Evolutionary conservation across 1,140 invertebrate species (phyloP).

Genomic region (Brachionus calyciflorus): DNA sequence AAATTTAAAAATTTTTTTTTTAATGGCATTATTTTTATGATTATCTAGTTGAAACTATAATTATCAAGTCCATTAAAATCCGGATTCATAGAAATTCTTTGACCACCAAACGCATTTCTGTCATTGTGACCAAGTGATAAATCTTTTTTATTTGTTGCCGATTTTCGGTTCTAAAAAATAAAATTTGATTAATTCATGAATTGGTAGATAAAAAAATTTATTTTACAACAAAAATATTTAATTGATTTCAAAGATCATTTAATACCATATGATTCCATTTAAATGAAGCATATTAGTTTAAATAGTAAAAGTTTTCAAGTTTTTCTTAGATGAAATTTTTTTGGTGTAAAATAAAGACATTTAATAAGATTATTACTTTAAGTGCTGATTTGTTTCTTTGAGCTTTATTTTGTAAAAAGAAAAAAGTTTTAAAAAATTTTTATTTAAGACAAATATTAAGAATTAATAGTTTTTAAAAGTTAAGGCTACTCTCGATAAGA

Average conservation of each 20-base stretch:
- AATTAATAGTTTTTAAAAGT: too few relatives aligned
- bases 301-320: too few relatives aligned
- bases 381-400: conserved; percentile 36
- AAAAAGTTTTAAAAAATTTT: too few relatives aligned
- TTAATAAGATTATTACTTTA: conserved; percentile 29
- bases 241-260: not conserved
- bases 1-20: too few relatives aligned
- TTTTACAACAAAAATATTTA: conserved; percentile 12
- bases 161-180: not conserved
- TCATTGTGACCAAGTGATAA: not conserved
- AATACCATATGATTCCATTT: not conserved
- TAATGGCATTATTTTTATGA: not conserved
- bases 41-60: conserved; percentile 8
- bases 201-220: not conserved
- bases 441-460: too few relatives aligned
- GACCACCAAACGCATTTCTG: not conserved
- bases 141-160: conserved; percentile 20
- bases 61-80: conserved; percentile 27
- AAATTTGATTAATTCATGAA: not conserved
- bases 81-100: not conserved
- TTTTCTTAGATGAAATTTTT: too few relatives aligned
- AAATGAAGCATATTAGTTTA: not conserved
- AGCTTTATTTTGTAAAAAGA: conserved; percentile 5
- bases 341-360: not conserved
- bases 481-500: too few relatives aligned